phyloP scores from a whole-genome alignment of 2,797 vertebrate species.

The Nyctalus aviator region DNA sequence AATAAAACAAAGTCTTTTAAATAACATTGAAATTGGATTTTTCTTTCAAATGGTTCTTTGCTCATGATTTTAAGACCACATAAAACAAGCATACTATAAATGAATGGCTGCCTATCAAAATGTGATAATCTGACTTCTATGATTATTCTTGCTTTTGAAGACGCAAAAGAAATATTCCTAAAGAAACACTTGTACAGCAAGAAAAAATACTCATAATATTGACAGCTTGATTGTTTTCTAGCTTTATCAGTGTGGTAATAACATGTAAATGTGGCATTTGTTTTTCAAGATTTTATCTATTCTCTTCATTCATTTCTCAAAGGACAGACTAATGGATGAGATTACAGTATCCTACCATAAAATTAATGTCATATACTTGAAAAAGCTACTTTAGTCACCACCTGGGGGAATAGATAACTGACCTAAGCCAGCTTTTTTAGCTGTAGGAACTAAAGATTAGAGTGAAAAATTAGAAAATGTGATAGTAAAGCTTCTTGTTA shows the following conservation, averaged over 20 bases:
- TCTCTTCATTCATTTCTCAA: conserved; percentile 71
- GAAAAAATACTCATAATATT: conserved; percentile 57
- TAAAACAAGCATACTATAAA: conserved; percentile 39
- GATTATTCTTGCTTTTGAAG: conserved; percentile 69
- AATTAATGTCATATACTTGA: conserved; percentile 79
- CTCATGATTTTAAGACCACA: conserved; percentile 16
- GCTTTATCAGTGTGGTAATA: conserved; percentile 62
- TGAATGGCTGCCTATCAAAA: conserved; percentile 63
- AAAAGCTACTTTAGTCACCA: conserved; percentile 73
- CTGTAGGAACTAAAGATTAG: conserved; percentile 50
- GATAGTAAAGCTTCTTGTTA: conserved; percentile 33
- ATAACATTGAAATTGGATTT: neutral
- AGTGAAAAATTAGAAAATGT: neutral
- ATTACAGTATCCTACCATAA: conserved; percentile 64
- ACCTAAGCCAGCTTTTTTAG: conserved; percentile 17
- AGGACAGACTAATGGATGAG: conserved; percentile 65
- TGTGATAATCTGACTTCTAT: conserved; percentile 50
- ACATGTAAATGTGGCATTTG: conserved; percentile 71
- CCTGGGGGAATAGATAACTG: conserved; percentile 67
- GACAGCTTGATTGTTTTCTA: conserved; percentile 53
- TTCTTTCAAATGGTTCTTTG: conserved; percentile 45
- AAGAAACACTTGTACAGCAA: conserved; percentile 39
- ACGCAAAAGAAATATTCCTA: conserved; percentile 63
- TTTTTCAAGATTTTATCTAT: conserved; percentile 72
- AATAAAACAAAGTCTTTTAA: neutral